A percentile compares a stretch with the other conserved stretches of the same genome.
Conservation (phyloP, 2,113 vertebrate species). For the Alosa alosa region DNA sequence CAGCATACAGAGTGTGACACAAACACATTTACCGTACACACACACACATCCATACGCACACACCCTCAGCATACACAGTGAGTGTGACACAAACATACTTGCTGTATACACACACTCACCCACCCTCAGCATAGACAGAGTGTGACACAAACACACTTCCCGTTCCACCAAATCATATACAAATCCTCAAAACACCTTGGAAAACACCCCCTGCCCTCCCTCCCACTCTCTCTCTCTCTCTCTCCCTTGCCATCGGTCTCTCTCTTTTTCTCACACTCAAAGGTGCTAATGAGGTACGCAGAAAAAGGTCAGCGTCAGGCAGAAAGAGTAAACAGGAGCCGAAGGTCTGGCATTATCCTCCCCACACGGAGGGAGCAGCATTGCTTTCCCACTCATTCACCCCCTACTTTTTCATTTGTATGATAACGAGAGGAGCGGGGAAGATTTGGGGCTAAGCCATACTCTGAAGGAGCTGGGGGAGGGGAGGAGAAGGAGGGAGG, state of each 20-base stretch:
- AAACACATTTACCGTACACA: background rate
- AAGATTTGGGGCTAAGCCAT: constrained; percentile 11
- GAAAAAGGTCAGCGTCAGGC: constrained; percentile 28
- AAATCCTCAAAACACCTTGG: background rate
- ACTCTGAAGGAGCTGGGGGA: background rate
- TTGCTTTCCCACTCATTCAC: background rate
- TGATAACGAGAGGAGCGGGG: constrained; percentile 13
- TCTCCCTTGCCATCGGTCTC: constrained; percentile 48
- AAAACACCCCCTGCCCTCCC: background rate
- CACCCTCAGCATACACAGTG: too few species aligned
- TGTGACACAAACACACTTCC: background rate
- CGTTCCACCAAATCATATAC: background rate
- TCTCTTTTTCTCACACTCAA: background rate
- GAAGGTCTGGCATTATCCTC: background rate
- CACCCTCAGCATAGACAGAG: too few species aligned
- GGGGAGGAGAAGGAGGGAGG: background rate
- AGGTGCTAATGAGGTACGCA: background rate
- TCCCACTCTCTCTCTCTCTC: constrained; percentile 41
- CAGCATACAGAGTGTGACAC: too few species aligned
- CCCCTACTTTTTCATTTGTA: background rate
- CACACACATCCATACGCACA: too few species aligned
- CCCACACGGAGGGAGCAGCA: background rate
- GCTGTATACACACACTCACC: too few species aligned
- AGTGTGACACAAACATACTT: too few species aligned
- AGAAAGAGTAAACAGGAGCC: constrained; percentile 15